phyloP scores from a whole-genome alignment of 2,113 vertebrate genomes.

The Barnardius zonarius region DNA sequence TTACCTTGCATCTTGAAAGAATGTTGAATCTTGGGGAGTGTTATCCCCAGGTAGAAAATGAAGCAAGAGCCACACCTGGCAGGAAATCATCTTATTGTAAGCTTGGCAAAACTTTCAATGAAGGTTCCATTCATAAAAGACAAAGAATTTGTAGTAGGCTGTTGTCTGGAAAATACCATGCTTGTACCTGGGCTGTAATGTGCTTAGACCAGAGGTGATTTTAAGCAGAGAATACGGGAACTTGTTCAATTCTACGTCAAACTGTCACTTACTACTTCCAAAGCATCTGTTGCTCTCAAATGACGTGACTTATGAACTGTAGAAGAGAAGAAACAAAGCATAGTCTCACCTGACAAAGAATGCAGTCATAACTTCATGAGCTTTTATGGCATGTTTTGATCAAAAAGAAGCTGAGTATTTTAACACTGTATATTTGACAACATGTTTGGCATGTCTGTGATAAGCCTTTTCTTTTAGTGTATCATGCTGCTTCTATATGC shows the following conservation, averaged over 20 bases:
- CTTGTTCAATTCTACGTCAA: neutral
- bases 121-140: neutral
- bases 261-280: neutral
- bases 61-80: neutral
- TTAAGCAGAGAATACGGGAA: neutral
- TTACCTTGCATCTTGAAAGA: neutral
- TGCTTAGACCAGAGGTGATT: neutral
- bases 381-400: neutral
- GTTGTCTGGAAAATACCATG: neutral
- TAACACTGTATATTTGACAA: fast-evolving
- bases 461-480: neutral
- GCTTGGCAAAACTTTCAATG: neutral
- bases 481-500: neutral
- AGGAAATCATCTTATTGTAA: neutral
- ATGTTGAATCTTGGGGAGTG: no score
- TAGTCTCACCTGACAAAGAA: neutral
- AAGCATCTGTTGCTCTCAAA: neutral
- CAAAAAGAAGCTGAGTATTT: neutral
- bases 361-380: neutral
- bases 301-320: neutral
- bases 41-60: neutral
- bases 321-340: neutral
- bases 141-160: neutral
- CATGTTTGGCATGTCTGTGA: neutral
- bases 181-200: neutral